phyloP scores from a whole-genome alignment of 2,113 vertebrate species.

The Cyprichromis sp. region DNA sequence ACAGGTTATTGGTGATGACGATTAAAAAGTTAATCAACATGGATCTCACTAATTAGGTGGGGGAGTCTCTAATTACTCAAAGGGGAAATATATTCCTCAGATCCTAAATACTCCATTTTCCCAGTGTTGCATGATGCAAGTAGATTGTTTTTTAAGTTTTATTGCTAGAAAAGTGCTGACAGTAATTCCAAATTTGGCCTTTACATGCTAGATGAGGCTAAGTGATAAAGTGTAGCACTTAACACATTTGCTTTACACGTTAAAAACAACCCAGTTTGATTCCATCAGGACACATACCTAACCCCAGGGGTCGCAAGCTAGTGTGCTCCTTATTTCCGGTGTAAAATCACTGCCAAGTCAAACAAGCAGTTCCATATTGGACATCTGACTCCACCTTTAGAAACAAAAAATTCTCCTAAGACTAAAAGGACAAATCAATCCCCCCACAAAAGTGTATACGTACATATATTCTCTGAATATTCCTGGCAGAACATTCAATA shows the following conservation, averaged over 20 bases:
- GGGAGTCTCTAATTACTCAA: neutral
- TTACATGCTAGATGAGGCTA: neutral
- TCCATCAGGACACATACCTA: neutral
- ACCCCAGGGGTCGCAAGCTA: neutral
- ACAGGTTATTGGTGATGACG: neutral
- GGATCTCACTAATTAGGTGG: neutral
- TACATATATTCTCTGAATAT: neutral
- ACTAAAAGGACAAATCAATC: neutral
- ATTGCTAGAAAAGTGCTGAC: neutral
- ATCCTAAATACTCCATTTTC: neutral
- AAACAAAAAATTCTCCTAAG: neutral
- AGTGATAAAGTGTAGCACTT: neutral
- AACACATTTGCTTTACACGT: accelerated
- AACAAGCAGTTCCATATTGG: neutral
- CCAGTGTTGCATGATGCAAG: neutral
- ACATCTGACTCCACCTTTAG: neutral
- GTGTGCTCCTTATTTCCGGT: accelerated
- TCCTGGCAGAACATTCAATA: neutral
- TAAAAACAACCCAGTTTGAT: neutral
- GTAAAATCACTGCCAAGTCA: neutral
- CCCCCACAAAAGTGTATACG: neutral
- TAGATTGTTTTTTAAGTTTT: neutral
- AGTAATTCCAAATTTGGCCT: neutral
- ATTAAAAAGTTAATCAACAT: neutral
- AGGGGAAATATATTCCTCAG: neutral